These are phyloP conservation scores for Papilio machaon DNA, from an alignment of 1,140 invertebrate species.

Conservation along the genomic window DNA sequence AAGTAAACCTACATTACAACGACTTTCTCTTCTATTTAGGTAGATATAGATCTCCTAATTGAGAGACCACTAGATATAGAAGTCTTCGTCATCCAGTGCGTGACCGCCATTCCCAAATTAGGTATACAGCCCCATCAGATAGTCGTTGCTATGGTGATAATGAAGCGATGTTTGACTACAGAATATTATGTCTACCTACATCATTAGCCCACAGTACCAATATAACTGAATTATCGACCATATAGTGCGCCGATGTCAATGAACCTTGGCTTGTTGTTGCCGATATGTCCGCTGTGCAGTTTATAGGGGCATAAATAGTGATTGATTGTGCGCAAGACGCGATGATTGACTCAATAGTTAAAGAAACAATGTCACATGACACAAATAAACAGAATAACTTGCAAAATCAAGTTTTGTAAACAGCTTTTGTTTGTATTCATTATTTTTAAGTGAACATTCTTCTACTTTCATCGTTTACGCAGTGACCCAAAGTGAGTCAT, in stretches of 20 bases:
- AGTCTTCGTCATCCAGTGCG: no score
- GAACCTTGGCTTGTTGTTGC: constrained; percentile 26
- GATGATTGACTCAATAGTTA: not conserved
- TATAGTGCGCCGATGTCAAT: not conserved
- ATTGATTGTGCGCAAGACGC: constrained; percentile 12
- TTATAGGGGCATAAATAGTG: constrained; percentile 28
- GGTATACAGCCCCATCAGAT: no score
- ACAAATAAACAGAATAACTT: not conserved
- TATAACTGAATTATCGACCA: not conserved
- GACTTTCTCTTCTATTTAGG: not conserved
- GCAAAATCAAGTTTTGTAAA: not conserved
- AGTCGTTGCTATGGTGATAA: not conserved
- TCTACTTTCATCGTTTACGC: no score
- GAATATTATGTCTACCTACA: not conserved
- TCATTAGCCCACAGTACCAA: not conserved
- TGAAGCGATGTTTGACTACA: not conserved
- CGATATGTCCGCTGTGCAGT: constrained; percentile 26
- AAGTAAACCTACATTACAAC: not conserved
- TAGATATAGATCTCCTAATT: not conserved
- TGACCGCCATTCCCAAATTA: no score
- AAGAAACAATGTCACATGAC: not conserved
- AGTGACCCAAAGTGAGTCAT: no score
- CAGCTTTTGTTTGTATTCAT: not conserved
- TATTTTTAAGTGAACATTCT: no score
- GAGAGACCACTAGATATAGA: not conserved